A percentile compares a stretch with the other conserved stretches of the same genome.
These are phyloP conservation scores for Aphaenogaster floridana DNA, from an alignment of 1,140 invertebrate species.

Conservation along the genomic window DNA sequence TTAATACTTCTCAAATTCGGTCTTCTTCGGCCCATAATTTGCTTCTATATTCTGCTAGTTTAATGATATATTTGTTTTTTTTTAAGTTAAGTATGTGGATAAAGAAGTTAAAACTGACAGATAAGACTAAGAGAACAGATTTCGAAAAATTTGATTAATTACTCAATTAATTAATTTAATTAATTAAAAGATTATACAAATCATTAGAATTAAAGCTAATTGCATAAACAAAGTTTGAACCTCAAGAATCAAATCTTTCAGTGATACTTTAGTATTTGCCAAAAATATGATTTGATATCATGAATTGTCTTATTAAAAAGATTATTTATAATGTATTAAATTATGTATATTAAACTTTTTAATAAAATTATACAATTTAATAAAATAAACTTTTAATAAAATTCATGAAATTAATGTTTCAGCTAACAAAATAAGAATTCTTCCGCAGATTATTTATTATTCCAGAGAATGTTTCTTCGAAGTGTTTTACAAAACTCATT, in stretches of 20 bases:
- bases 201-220: too few relatives aligned
- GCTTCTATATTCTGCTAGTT: too few relatives aligned
- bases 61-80: conserved; percentile 1
- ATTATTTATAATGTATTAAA: background rate
- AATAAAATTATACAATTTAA: background rate
- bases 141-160: too few relatives aligned
- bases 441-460: background rate
- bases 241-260: too few relatives aligned
- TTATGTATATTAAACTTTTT: background rate
- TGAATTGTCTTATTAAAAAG: background rate
- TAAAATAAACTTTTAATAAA: background rate
- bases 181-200: background rate
- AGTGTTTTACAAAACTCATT: background rate
- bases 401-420: background rate
- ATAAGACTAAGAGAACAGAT: background rate
- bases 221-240: too few relatives aligned
- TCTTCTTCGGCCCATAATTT: background rate
- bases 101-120: background rate
- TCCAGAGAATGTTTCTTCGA: background rate
- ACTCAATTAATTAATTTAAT: background rate
- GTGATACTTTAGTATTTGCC: too few relatives aligned
- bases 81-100: background rate
- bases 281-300: background rate
- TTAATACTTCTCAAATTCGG: background rate
- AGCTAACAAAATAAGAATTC: background rate